These are phyloP conservation scores for Brachyrhaphis roseni DNA, from an alignment of 2,797 vertebrate genomes.

Conservation along the genomic window DNA sequence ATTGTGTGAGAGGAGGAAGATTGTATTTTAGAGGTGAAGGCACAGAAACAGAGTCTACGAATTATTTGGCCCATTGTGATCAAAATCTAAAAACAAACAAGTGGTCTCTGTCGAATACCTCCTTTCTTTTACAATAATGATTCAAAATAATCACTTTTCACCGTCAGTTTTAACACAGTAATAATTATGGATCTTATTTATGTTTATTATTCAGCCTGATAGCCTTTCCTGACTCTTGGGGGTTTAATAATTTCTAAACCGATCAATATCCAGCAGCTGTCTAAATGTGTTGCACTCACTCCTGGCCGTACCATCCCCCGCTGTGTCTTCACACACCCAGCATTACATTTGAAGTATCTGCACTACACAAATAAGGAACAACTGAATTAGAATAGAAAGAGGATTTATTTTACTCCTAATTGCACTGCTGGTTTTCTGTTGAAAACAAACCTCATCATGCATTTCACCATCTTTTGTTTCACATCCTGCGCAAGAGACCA, in stretches of 20 bases:
- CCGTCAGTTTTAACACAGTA: not conserved
- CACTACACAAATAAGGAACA: not conserved
- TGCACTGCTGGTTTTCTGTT: not conserved
- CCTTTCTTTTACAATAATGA: not conserved
- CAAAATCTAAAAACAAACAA: not conserved
- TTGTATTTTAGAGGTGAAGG: not conserved
- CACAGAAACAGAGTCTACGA: not conserved
- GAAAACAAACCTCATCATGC: not conserved
- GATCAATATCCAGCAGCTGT: slow-evolving; percentile 62
- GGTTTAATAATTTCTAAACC: slow-evolving; percentile 58
- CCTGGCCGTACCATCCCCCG: slow-evolving; percentile 40
- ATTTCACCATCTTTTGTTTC: not conserved
- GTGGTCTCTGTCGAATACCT: not conserved
- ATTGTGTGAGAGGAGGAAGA: not conserved
- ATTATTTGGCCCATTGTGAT: not conserved
- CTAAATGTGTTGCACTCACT: slow-evolving; percentile 49
- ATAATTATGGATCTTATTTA: slow-evolving; percentile 23
- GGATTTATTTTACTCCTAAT: not conserved
- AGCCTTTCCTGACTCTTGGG: slow-evolving; percentile 32
- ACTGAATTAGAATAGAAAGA: not conserved
- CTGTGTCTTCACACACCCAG: not conserved
- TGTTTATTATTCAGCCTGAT: slow-evolving; percentile 27
- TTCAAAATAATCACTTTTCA: not conserved
- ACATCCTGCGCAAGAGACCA: not conserved
- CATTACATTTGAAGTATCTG: slow-evolving; percentile 9